Evolutionary conservation across 2,888 invertebrate species (phyloP), one percentile per base, ranked within the genome.

Genomic region (Synergus itoensis): DNA sequence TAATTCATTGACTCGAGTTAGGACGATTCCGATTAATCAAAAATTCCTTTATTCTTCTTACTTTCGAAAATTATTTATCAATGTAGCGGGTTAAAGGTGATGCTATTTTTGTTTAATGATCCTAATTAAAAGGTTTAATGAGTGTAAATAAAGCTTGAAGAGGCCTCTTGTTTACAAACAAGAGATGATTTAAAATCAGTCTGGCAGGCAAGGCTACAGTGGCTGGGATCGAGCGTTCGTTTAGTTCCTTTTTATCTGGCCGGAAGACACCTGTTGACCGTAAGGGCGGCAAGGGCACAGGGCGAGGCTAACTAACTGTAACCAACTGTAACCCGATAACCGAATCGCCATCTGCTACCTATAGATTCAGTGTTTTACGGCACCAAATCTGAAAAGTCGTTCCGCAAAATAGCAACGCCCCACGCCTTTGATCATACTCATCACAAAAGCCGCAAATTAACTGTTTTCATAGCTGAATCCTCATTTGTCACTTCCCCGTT

Each of bases 401-500:
- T 53, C 21, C 48, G 45, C 16, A 45, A 48, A 73, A 45, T 73
- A n/a, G 69, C 69, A 53, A 36, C 69, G 16, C 36, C 69, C 69
- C 69, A 43, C 18, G 28, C 28, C 28, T 73, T 48, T 48, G 48
- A 73, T 73, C 53, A 28, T 28, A 21, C 21, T 69, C 21, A 69
- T 69, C 21, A 69, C 48, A 73, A 73, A 73, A 73, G 69, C 69
- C 69, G 28, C 48, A 21, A 73, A 73, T 73, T 36, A 53, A 73
- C 69, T 73, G 69, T 73, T 73, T 73, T 80, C 76, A 80, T 85
- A 90, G 90, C 90, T 86, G 89, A 87, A 88, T 82, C 79, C 53
- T 88, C 90, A 90, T 90, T 87, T 90, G 90, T 80, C 85, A 73
- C 48, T 48, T 53, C 11, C 1, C 4, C 28, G 28, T 8, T 48